Conservation (phyloP, 2,113 vertebrate species). For the Nibea albiflora region DNA sequence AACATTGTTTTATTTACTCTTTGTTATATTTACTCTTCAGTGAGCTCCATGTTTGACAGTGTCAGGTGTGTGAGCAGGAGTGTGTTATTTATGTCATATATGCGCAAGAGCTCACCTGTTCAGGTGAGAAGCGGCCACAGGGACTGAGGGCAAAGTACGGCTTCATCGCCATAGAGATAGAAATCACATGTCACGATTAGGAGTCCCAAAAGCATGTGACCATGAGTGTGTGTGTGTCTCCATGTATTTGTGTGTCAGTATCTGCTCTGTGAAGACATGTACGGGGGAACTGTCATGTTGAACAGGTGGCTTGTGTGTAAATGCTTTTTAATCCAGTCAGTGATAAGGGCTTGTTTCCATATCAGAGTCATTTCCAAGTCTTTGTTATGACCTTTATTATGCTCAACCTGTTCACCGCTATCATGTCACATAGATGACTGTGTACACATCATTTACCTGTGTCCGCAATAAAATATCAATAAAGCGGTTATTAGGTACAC, state of each 20-base stretch:
- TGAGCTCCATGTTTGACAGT: not conserved
- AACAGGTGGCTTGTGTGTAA: not conserved
- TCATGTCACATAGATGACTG: not conserved
- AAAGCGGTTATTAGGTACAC: not conserved
- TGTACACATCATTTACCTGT: not conserved
- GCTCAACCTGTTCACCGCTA: conserved; percentile 1
- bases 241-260: not conserved
- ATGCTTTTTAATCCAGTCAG: not conserved
- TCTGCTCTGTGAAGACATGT: not conserved
- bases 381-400: not conserved
- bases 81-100: not conserved
- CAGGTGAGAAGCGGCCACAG: conserved; percentile 10
- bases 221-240: conserved; percentile 11
- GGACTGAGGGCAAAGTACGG: conserved; percentile 7
- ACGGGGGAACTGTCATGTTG: not conserved
- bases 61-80: not conserved
- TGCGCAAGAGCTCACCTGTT: conserved; percentile 16
- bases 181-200: conserved; percentile 56
- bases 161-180: conserved; percentile 63
- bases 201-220: conserved; percentile 65
- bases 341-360: not conserved
- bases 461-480: not conserved
- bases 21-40: not conserved
- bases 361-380: not conserved
- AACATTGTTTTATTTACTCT: not conserved